These are phyloP conservation scores for Drosophila peninsularis DNA, from an alignment of 2,888 invertebrate species.

Conservation along the genomic window DNA sequence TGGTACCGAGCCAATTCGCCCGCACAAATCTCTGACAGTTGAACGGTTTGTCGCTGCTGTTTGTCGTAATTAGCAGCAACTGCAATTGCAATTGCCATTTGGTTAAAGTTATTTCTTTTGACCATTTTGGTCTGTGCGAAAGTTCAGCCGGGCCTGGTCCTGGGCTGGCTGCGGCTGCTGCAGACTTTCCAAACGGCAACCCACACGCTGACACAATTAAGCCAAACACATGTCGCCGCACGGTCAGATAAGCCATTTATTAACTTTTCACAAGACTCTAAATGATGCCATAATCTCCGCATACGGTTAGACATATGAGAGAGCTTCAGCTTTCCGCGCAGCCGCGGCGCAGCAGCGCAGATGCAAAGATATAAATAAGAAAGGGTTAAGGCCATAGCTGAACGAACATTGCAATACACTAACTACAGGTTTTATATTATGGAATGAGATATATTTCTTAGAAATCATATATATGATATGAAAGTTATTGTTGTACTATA, in stretches of 20 bases:
- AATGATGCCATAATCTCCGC: slow-evolving; percentile 82
- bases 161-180: slow-evolving; percentile 16
- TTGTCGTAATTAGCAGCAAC: slow-evolving; percentile 76
- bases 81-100: slow-evolving; percentile 24
- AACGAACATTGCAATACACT: slow-evolving; percentile 17
- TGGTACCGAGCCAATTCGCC: slow-evolving; percentile 33
- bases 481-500: too few relatives aligned
- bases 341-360: slow-evolving; percentile 25
- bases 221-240: slow-evolving; percentile 78
- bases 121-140: slow-evolving; percentile 75
- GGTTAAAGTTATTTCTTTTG: slow-evolving; percentile 62
- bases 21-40: slow-evolving; percentile 78
- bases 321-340: slow-evolving; percentile 36
- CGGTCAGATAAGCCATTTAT: slow-evolving; percentile 79
- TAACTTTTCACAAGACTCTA: slow-evolving; percentile 79
- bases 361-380: slow-evolving; percentile 59
- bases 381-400: slow-evolving; percentile 50
- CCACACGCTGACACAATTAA: slow-evolving; percentile 81
- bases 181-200: slow-evolving; percentile 70
- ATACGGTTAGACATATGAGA: slow-evolving; percentile 79
- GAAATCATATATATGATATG: too few relatives aligned
- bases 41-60: slow-evolving; percentile 53
- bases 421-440: too few relatives aligned
- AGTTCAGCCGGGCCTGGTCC: slow-evolving; percentile 56
- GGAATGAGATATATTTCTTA: too few relatives aligned